phyloP scores from a whole-genome alignment of 2,797 vertebrate species.

The Rhinella marina region DNA sequence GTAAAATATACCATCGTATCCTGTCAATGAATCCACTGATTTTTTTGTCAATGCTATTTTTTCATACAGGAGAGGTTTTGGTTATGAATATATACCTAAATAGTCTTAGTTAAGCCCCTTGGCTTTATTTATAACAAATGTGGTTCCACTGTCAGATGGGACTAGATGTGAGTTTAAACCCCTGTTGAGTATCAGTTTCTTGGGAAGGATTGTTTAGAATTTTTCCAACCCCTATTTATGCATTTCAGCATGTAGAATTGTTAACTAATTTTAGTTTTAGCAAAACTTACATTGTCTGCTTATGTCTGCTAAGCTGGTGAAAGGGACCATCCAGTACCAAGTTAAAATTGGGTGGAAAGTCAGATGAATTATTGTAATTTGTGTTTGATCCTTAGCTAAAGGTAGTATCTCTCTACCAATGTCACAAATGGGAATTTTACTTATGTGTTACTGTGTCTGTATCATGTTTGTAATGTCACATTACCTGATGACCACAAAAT shows the following conservation, averaged over 20 bases:
- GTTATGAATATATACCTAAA: conserved; percentile 61
- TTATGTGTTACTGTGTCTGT: neutral
- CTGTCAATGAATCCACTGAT: conserved; percentile 67
- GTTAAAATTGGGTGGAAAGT: conserved; percentile 34
- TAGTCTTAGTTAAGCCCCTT: conserved; percentile 54
- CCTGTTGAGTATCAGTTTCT: conserved; percentile 54
- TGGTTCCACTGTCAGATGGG: conserved; percentile 54
- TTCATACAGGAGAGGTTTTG: conserved; percentile 63
- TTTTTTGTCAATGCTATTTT: conserved; percentile 69
- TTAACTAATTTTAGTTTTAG: conserved; percentile 48
- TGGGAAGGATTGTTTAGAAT: conserved; percentile 60
- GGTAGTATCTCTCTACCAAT: neutral
- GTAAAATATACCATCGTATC: conserved; percentile 61
- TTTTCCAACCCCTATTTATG: conserved; percentile 59
- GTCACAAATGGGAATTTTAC: conserved; percentile 12
- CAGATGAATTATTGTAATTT: conserved; percentile 41
- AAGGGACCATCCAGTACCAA: conserved; percentile 50
- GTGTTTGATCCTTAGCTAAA: conserved; percentile 28
- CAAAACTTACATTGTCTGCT: conserved; percentile 40
- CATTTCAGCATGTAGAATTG: conserved; percentile 54
- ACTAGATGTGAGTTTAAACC: conserved; percentile 51
- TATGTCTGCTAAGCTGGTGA: conserved; percentile 49
- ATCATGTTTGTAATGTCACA: neutral
- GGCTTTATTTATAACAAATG: conserved; percentile 61
- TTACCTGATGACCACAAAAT: neutral